Conservation (phyloP, 2,113 vertebrate species). For the Puffinus mauretanicus region DNA sequence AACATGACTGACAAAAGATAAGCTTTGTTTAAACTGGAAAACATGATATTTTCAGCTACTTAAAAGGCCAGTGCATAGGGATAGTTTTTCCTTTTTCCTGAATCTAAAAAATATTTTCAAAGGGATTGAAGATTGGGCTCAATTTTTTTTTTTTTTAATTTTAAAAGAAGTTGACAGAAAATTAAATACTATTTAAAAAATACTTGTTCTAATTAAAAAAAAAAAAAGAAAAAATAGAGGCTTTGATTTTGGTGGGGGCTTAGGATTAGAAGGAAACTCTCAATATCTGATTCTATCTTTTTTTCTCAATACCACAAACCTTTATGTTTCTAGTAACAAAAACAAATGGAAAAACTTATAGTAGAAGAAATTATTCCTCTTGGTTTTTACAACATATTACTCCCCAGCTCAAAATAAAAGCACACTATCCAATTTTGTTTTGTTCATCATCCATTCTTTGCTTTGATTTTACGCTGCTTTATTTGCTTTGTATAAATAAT, state of each 20-base stretch:
- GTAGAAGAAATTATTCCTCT: neutral
- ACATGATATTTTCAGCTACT: neutral
- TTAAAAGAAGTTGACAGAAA: neutral
- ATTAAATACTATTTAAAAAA: neutral
- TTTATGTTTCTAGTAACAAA: neutral
- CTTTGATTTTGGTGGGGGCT: neutral
- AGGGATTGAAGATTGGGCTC: rapidly evolving
- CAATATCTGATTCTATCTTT: neutral
- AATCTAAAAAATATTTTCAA: neutral
- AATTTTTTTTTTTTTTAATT: neutral
- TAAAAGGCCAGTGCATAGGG: neutral
- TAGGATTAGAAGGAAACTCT: neutral
- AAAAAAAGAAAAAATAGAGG: neutral
- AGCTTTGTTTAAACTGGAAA: neutral
- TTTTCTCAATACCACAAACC: neutral
- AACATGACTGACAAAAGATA: neutral
- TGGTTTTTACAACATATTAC: neutral
- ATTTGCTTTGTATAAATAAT: neutral
- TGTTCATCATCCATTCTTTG: neutral
- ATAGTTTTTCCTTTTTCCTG: neutral
- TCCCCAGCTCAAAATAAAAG: neutral
- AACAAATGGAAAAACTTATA: neutral
- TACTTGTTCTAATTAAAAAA: neutral
- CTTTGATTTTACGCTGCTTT: neutral
- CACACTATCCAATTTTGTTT: neutral